phyloP scores from a whole-genome alignment of 2,113 vertebrate species.

The Lophochroa leadbeateri region DNA sequence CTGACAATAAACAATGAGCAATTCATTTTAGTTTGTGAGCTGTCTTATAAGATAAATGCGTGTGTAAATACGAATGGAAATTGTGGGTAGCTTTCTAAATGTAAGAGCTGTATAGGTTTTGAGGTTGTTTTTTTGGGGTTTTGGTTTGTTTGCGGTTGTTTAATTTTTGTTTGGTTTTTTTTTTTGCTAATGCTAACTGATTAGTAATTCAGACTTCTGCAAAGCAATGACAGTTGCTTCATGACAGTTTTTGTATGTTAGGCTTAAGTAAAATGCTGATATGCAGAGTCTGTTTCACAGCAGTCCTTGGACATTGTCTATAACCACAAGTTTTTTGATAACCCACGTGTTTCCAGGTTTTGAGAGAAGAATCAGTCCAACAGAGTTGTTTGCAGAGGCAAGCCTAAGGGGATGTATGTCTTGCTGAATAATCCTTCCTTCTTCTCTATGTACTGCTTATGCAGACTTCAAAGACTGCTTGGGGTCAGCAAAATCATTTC shows the following conservation, averaged over 20 bases:
- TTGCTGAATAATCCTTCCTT: neutral
- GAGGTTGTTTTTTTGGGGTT: neutral
- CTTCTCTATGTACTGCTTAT: neutral
- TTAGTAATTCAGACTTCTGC: neutral
- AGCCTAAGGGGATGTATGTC: neutral
- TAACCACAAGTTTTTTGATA: neutral
- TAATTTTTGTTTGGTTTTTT: neutral
- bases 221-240: neutral
- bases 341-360: neutral
- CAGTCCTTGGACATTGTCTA: neutral
- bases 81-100: neutral
- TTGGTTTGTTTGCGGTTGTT: neutral
- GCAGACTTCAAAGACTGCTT: slow-evolving; percentile 11
- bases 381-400: neutral
- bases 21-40: neutral
- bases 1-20: neutral
- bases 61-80: neutral
- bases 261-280: neutral
- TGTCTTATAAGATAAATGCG: neutral
- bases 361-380: neutral
- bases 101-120: neutral
- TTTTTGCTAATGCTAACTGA: neutral
- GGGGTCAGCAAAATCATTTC: slow-evolving; percentile 23
- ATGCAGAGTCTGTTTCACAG: neutral
- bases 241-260: neutral